phyloP scores from a whole-genome alignment of 1,140 invertebrate species.

The Drosophila auraria region DNA sequence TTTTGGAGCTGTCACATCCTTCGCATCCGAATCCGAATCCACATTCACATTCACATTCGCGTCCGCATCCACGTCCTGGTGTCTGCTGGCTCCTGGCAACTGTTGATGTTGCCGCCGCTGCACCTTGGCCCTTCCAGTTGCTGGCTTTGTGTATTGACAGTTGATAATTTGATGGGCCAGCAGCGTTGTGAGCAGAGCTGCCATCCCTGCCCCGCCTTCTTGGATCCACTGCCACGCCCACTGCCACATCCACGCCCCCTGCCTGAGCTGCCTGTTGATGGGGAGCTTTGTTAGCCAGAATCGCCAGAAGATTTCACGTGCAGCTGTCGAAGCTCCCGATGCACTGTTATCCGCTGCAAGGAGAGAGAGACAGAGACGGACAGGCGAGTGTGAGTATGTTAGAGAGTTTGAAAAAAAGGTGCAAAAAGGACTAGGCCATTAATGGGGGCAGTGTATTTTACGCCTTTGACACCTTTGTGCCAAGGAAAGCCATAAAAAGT shows the following conservation, averaged over 20 bases:
- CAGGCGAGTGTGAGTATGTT: slow-evolving; percentile 4
- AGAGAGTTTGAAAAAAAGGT: neutral
- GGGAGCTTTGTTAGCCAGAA: slow-evolving; percentile 60
- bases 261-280: slow-evolving; percentile 61
- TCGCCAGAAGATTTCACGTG: slow-evolving; percentile 65
- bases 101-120: slow-evolving; percentile 30
- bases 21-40: neutral
- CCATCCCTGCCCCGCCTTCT: slow-evolving; percentile 53
- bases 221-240: slow-evolving; percentile 19
- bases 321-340: slow-evolving; percentile 63
- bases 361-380: slow-evolving; percentile 16
- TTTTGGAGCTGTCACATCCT: slow-evolving; percentile 64
- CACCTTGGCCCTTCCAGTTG: slow-evolving; percentile 30
- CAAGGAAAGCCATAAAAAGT: slow-evolving; percentile 2
- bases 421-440: neutral
- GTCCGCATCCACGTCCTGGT: slow-evolving; percentile 9
- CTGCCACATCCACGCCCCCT: too few relatives aligned
- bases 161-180: slow-evolving; percentile 78
- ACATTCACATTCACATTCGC: neutral
- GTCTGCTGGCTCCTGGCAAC: slow-evolving; percentile 13
- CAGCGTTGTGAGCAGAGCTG: slow-evolving; percentile 20
- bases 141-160: slow-evolving; percentile 67
- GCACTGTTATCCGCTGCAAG: slow-evolving; percentile 60
- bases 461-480: slow-evolving; percentile 18
- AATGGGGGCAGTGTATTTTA: neutral